Percentiles rank a stretch among this genome's conserved stretches.
phyloP scores from a whole-genome alignment of 2,113 vertebrate genomes.

The Pampusana beccarii region DNA sequence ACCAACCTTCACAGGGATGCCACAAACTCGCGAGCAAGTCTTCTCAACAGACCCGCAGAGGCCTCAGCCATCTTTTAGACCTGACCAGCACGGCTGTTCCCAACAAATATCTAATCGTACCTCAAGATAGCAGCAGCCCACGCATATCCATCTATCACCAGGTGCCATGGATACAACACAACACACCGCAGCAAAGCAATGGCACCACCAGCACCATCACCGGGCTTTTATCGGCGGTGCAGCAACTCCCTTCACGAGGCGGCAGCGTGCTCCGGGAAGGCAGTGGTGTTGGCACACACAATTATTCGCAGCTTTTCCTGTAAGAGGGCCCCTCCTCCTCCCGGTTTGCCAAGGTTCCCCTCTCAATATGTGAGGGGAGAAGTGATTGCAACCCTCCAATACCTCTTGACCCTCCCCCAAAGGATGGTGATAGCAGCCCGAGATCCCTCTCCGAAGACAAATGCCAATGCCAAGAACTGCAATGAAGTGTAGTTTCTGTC shows the following conservation, averaged over 20 bases:
- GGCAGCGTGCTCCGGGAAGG: not conserved
- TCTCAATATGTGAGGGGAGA: not conserved
- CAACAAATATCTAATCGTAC: not conserved
- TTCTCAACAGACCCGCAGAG: not conserved
- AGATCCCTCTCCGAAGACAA: not conserved
- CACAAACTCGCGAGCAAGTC: not conserved
- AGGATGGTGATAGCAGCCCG: not conserved
- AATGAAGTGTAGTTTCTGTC: not conserved
- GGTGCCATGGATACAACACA: not conserved
- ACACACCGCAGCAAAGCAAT: not conserved
- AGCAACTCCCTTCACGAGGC: not conserved
- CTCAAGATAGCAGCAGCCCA: not conserved
- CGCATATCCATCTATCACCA: not conserved
- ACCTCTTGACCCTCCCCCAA: not conserved
- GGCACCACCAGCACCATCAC: not conserved
- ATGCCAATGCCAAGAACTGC: not conserved
- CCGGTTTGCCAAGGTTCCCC: not conserved
- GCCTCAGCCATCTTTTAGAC: not conserved
- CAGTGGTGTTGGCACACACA: accelerated
- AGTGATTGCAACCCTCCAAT: not conserved
- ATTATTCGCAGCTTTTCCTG: not conserved
- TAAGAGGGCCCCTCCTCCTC: not conserved
- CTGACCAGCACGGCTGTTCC: accelerated
- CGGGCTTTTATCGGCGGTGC: not conserved
- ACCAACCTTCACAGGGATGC: not conserved